Conservation (phyloP, 2,888 invertebrate species). For the Eumacrocentrus americanus region DNA sequence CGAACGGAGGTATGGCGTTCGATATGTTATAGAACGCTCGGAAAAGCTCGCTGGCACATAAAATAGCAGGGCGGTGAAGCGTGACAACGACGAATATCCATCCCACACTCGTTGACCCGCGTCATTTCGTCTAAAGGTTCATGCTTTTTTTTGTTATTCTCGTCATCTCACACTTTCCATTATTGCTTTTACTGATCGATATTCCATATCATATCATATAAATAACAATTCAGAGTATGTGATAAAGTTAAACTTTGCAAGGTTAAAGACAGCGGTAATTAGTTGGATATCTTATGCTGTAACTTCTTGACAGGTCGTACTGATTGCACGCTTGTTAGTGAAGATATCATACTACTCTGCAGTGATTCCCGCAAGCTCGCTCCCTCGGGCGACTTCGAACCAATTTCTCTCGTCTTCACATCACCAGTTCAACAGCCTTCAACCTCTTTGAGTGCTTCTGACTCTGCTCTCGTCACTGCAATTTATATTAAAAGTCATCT, state of each 20-base stretch:
- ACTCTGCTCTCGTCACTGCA: background rate
- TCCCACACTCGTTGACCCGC: constrained; percentile 38
- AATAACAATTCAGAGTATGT: too few species aligned
- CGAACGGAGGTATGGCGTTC: too few species aligned
- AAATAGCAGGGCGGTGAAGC: constrained; percentile 42
- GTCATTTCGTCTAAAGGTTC: constrained; percentile 41
- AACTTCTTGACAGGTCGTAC: background rate
- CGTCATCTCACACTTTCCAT: constrained; percentile 7
- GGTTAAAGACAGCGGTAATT: background rate
- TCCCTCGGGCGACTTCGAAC: background rate
- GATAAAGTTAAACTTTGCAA: too few species aligned
- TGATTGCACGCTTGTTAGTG: constrained; percentile 36
- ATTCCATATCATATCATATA: background rate
- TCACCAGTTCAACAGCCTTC: background rate
- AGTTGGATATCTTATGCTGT: too few species aligned
- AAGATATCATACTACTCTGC: constrained; percentile 39
- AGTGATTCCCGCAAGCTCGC: constrained; percentile 21
- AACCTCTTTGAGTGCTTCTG: background rate
- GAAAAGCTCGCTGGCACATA: constrained; percentile 43
- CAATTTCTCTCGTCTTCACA: background rate
- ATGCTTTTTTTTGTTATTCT: constrained; percentile 20
- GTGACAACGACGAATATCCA: constrained; percentile 44
- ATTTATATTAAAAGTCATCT: too few species aligned
- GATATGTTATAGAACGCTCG: constrained; percentile 40
- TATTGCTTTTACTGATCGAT: background rate